phyloP scores from a whole-genome alignment of 2,888 invertebrate genomes.

The Alentia gelatinosa region DNA sequence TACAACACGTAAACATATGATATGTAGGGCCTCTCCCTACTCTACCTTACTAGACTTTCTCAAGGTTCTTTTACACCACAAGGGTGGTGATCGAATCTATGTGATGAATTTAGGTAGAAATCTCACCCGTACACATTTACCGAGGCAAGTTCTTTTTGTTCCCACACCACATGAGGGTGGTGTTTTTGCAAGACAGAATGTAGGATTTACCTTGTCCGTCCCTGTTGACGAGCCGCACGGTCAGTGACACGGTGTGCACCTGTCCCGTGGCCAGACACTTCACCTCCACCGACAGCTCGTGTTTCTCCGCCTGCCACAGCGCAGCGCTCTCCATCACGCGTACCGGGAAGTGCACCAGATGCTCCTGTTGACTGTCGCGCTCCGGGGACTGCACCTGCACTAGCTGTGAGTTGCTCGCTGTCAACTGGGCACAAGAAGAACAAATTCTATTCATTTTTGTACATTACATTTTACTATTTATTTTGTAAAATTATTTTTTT shows the following conservation, averaged over 20 bases:
- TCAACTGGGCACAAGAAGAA: slow-evolving; percentile 67
- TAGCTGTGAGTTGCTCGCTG: slow-evolving; percentile 72
- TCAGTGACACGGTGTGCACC: slow-evolving; percentile 71
- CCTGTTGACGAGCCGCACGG: slow-evolving; percentile 73
- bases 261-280: slow-evolving; percentile 73
- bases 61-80: too few relatives aligned
- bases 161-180: too few relatives aligned
- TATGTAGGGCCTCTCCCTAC: too few relatives aligned
- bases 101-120: too few relatives aligned
- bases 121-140: too few relatives aligned
- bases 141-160: too few relatives aligned
- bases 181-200: too few relatives aligned
- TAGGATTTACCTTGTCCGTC: slow-evolving; percentile 57
- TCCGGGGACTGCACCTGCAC: slow-evolving; percentile 71
- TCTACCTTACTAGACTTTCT: too few relatives aligned
- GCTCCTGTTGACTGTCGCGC: slow-evolving; percentile 69
- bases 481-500: not conserved
- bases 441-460: too few relatives aligned
- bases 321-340: slow-evolving; percentile 67
- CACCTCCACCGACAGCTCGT: slow-evolving; percentile 72
- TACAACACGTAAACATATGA: too few relatives aligned
- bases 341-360: slow-evolving; percentile 72
- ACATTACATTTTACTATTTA: too few relatives aligned
- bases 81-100: too few relatives aligned
- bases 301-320: slow-evolving; percentile 72